Percentiles rank a stretch among this genome's conserved stretches.
Conservation (phyloP, 2,888 invertebrate genomes). For the Clivina fossor region DNA sequence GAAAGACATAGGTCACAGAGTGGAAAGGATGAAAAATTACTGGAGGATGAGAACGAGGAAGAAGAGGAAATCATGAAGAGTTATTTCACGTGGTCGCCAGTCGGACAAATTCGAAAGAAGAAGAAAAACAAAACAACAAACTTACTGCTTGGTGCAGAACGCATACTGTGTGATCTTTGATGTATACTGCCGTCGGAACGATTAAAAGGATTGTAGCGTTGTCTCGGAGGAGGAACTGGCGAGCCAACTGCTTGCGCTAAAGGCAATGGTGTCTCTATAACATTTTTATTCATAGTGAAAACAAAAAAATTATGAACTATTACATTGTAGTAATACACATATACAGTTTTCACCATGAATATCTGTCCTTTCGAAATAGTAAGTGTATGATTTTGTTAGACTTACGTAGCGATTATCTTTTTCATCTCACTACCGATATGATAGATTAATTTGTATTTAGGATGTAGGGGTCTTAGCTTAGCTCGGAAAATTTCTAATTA, state of each 20-base stretch:
- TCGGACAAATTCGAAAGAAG: no score
- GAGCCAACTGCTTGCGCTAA: constrained; percentile 56
- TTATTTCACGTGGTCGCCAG: no score
- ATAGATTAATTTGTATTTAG: no score
- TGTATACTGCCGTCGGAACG: constrained; percentile 55
- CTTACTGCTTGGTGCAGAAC: constrained; percentile 56
- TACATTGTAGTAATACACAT: background rate
- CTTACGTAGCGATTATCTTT: no score
- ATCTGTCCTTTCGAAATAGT: no score
- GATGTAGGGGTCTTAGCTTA: no score
- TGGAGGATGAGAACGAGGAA: no score
- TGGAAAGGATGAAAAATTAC: constrained; percentile 4
- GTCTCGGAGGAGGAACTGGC: constrained; percentile 75
- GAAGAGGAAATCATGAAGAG: no score
- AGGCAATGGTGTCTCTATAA: constrained; percentile 50
- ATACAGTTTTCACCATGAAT: background rate
- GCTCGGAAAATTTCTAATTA: background rate
- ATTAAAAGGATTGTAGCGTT: constrained; percentile 83
- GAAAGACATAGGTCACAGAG: no score
- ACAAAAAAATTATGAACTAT: background rate
- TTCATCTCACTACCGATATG: no score
- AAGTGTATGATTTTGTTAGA: no score
- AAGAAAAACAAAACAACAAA: constrained; percentile 24
- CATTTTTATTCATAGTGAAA: constrained; percentile 30
- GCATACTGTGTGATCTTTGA: constrained; percentile 58